These are phyloP conservation scores for Gasteruption jaculator DNA, from an alignment of 2,888 invertebrate species.

Conservation along the genomic window DNA sequence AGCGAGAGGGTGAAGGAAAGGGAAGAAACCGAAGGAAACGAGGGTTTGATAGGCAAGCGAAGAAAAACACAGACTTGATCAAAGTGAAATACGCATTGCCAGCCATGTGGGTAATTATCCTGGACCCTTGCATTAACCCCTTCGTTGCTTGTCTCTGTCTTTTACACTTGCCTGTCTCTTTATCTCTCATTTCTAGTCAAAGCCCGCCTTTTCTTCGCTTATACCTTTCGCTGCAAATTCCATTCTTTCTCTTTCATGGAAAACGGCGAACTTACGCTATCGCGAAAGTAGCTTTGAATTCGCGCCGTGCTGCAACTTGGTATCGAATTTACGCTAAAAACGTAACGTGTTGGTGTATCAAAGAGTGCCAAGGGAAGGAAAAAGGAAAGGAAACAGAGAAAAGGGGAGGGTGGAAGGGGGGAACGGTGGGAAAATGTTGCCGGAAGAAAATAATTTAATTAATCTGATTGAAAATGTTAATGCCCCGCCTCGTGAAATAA, in stretches of 20 bases:
- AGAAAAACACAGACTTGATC: conserved; percentile 52
- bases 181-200: no score
- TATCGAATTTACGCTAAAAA: no score
- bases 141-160: conserved; percentile 25
- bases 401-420: background rate
- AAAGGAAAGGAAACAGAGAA: background rate
- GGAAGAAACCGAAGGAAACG: conserved; percentile 19
- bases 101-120: conserved; percentile 52
- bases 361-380: no score
- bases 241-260: conserved; percentile 6
- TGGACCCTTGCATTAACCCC: conserved; percentile 49
- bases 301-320: no score
- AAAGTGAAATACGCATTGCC: conserved; percentile 50
- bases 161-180: conserved; percentile 1
- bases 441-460: conserved; percentile 43
- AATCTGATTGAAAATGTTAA: conserved; percentile 49
- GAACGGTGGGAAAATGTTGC: conserved; percentile 10
- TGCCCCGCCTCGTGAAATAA: conserved; percentile 41
- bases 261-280: no score
- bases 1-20: conserved; percentile 12
- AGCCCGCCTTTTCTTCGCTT: conserved; percentile 3
- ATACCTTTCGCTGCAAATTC: background rate
- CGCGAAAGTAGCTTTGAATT: no score
- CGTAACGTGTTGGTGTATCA: no score
- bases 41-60: conserved; percentile 44